These are phyloP conservation scores for Cantharis flavilabris DNA, from an alignment of 2,888 invertebrate species.

Conservation along the genomic window DNA sequence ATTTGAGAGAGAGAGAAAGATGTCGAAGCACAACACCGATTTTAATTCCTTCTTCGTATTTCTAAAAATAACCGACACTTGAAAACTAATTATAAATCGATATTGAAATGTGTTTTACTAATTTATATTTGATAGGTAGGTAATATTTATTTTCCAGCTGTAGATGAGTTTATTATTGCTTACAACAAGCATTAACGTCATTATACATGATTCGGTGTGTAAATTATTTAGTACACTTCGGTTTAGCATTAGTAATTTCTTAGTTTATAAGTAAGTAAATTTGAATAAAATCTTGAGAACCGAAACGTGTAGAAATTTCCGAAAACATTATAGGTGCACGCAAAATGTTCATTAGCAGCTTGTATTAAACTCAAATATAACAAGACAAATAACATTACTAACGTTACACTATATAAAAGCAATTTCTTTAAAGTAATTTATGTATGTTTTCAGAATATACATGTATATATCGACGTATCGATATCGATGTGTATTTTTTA, in stretches of 20 bases:
- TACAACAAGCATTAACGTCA: background rate
- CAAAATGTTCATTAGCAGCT: slow-evolving; percentile 32
- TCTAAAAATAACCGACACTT: background rate
- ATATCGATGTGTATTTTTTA: background rate
- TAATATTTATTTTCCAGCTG: background rate
- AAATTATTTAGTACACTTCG: background rate
- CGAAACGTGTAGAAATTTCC: slow-evolving; percentile 29
- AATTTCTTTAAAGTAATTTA: slow-evolving; percentile 2
- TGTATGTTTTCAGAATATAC: background rate
- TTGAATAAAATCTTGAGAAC: slow-evolving; percentile 22
- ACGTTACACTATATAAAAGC: slow-evolving; percentile 1
- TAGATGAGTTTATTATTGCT: background rate
- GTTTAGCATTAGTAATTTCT: background rate
- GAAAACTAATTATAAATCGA: background rate
- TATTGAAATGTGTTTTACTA: background rate
- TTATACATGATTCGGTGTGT: background rate
- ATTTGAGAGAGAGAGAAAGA: background rate
- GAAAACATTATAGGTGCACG: slow-evolving; percentile 31
- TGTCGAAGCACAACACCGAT: background rate
- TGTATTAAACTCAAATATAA: slow-evolving; percentile 28
- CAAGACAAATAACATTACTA: slow-evolving; percentile 15
- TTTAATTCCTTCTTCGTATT: background rate
- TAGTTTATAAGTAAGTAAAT: slow-evolving; percentile 14
- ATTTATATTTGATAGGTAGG: background rate
- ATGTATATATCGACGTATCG: background rate